A percentile compares a stretch with the other conserved stretches of the same genome.
Conservation (phyloP, 2,888 invertebrate species). For the Zaprionus lineosus region DNA sequence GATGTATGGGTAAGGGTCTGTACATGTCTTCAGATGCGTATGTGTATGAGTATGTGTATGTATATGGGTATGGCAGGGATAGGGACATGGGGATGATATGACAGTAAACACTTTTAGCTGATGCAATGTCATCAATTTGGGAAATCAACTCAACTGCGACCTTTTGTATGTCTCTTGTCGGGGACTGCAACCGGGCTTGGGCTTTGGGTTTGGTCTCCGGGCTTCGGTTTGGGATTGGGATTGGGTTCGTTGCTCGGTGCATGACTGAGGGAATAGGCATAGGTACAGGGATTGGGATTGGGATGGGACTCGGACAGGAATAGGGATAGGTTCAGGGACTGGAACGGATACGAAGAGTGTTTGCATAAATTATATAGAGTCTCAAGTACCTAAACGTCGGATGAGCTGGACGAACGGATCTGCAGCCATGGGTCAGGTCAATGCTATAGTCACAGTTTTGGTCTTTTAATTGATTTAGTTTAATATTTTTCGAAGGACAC, state of each 20-base stretch:
- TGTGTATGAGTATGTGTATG: too few relatives aligned
- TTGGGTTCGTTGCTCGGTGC: not conserved
- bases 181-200: constrained; percentile 1
- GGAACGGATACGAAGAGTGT: constrained; percentile 4
- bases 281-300: not conserved
- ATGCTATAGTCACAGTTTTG: constrained; percentile 33
- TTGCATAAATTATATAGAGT: constrained; percentile 50
- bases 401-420: constrained; percentile 1
- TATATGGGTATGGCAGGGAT: too few relatives aligned
- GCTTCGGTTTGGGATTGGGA: constrained; percentile 7
- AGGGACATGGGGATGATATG: constrained; percentile 6
- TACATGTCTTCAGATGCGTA: too few relatives aligned
- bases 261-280: too few relatives aligned
- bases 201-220: not conserved
- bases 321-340: not conserved
- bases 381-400: constrained; percentile 16
- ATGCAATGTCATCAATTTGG: constrained; percentile 69
- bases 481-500: constrained; percentile 25
- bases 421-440: constrained; percentile 4
- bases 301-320: too few relatives aligned
- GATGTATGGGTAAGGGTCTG: too few relatives aligned
- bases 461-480: constrained; percentile 65
- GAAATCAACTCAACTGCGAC: constrained; percentile 59
- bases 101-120: constrained; percentile 58
- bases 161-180: constrained; percentile 8